A percentile compares a stretch with the other conserved stretches of the same genome.
These are phyloP conservation scores for Drosophila algonquin DNA, from an alignment of 2,888 invertebrate species.

Conservation along the genomic window DNA sequence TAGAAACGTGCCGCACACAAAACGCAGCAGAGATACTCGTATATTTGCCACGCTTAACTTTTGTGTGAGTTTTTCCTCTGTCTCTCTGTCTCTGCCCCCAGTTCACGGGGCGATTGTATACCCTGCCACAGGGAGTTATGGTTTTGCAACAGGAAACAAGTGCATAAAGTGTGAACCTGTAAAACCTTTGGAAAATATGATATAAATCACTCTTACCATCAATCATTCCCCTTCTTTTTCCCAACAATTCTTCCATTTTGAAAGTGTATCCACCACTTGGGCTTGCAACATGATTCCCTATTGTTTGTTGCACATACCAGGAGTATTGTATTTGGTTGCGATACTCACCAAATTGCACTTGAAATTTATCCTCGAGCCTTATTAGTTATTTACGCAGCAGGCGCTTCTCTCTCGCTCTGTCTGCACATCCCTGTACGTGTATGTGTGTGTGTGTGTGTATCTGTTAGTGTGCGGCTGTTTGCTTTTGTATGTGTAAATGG, in stretches of 20 bases:
- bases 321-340: conserved; percentile 37
- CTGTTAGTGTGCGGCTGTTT: conserved; percentile 22
- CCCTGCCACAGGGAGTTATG: background rate
- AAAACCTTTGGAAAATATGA: no score
- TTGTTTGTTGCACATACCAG: conserved; percentile 27
- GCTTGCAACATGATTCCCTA: background rate
- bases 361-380: conserved; percentile 70
- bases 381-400: conserved; percentile 76
- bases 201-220: no score
- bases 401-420: conserved; percentile 17
- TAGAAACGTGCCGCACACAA: conserved; percentile 44
- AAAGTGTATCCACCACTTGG: background rate
- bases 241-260: no score
- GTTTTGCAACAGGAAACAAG: background rate
- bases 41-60: conserved; percentile 25
- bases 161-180: no score
- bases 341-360: conserved; percentile 63
- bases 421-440: conserved; percentile 2
- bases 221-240: no score
- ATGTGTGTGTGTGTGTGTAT: conserved; percentile 4
- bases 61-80: conserved; percentile 28
- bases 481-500: conserved; percentile 44
- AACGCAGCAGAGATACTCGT: conserved; percentile 19
- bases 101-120: background rate
- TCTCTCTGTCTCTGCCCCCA: conserved; percentile 18